These are phyloP conservation scores for Lepidochrysops patricia DNA, from an alignment of 2,888 invertebrate genomes.

Conservation along the genomic window DNA sequence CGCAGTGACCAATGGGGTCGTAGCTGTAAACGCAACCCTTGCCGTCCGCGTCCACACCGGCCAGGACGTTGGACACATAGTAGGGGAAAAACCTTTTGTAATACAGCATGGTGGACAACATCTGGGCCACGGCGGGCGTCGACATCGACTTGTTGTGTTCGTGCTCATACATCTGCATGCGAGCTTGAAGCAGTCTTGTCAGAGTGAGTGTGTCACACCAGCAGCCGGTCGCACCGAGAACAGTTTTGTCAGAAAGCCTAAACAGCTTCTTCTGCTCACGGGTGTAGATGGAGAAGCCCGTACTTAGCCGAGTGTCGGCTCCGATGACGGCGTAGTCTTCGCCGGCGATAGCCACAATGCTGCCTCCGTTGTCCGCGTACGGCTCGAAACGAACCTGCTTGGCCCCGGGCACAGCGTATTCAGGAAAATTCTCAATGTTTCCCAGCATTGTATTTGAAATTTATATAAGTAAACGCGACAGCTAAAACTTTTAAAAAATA, in stretches of 20 bases:
- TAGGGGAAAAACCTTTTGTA: conserved; percentile 98
- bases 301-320: conserved; percentile 93
- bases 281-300: conserved; percentile 92
- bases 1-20: conserved; percentile 97
- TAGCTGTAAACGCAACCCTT: conserved; percentile 96
- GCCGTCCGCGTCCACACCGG: conserved; percentile 93
- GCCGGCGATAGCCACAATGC: conserved; percentile 95
- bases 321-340: conserved; percentile 96
- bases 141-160: conserved; percentile 95
- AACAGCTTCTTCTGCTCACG: conserved; percentile 92
- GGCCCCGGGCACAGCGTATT: conserved; percentile 68
- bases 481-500: background rate
- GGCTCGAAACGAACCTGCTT: conserved; percentile 70
- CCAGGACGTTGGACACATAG: conserved; percentile 95
- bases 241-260: conserved; percentile 84
- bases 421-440: conserved; percentile 52
- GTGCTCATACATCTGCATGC: conserved; percentile 96
- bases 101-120: conserved; percentile 96
- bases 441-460: conserved; percentile 38
- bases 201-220: conserved; percentile 97
- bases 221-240: conserved; percentile 96
- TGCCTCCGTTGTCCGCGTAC: conserved; percentile 80
- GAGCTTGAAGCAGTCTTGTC: conserved; percentile 86
- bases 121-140: conserved; percentile 94
- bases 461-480: background rate